Evolutionary conservation across 2,797 vertebrate species (phyloP), one percentile per base, ranked within the genome.

Genomic region (Taeniopygia guttata): DNA sequence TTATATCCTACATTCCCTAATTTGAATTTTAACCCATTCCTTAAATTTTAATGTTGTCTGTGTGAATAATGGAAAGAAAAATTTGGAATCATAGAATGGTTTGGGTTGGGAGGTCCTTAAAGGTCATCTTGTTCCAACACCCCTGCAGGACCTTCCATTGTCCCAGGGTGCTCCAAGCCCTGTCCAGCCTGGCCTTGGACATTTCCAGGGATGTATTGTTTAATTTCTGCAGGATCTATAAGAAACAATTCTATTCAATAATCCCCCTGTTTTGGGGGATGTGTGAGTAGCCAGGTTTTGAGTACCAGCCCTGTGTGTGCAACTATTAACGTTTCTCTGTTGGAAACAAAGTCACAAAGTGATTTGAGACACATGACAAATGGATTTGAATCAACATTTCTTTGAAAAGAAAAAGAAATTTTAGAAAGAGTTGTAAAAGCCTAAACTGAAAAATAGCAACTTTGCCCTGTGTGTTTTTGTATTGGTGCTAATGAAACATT

Each of bases 201-300:
- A 51, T 10, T n/a, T 7, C 4, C 43, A 76, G 49, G 49, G 32
- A 26, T n/a, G 43, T 2, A 51, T 12, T 43, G 22, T 38, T 87
- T 54, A 20, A 68, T 34, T 90, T 75, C 46, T 89, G 11, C 9
- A 73, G 51, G 18, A 62, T 72, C 36, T 79, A 3, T 27, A 60
- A 45, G 43, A 66, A 86, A 34, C 4, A 30, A 7, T 13, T 42
- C 20, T 30, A n/a, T 73, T 77, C 3, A 3, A 2, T 64, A 2
- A 29, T 40, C n/a, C n/a, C n/a, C n/a, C 26, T 62, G 1, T 32
- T 79, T 69, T 5, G 4, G 3, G 26, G 14, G 0, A 0, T 11
- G 34, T 69, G 10, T 58, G 64, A 11, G 34, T 67, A 85, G 25
- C 18, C 58, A 81, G 16, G 16, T 36, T 16, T 75, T 20, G 27